A percentile compares a stretch with the other conserved stretches of the same genome.
These are phyloP conservation scores for Dilophus febrilis DNA, from an alignment of 2,888 invertebrate species.

Conservation along the genomic window DNA sequence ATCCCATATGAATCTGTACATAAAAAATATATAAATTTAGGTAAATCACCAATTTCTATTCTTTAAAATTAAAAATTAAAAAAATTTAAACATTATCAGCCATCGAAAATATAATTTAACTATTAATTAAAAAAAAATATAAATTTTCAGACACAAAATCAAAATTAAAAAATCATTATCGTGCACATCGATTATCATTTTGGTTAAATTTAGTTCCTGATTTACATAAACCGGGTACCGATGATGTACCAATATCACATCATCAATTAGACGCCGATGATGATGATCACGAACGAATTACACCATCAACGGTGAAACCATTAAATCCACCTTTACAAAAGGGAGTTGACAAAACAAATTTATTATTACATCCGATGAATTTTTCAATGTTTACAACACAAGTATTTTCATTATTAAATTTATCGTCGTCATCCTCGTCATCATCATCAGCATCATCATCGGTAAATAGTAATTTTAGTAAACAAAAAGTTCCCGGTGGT, in stretches of 20 bases:
- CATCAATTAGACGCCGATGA: constrained; percentile 68
- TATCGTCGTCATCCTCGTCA: constrained; percentile 27
- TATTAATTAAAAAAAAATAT: background rate
- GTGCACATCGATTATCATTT: constrained; percentile 81
- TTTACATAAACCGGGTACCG: constrained; percentile 70
- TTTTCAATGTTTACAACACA: constrained; percentile 29
- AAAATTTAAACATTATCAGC: too few relatives aligned
- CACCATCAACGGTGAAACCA: constrained; percentile 34
- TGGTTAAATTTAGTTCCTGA: constrained; percentile 93
- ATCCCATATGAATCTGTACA: constrained; percentile 82
- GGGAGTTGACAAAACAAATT: background rate
- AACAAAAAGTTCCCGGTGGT: background rate
- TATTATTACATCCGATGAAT: constrained; percentile 12
- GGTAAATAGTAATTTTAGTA: constrained; percentile 14
- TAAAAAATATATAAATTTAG: constrained; percentile 80
- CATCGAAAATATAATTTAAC: background rate
- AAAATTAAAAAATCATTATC: constrained; percentile 81
- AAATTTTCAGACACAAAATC: constrained; percentile 62
- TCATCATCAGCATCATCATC: constrained; percentile 27
- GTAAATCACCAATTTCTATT: constrained; percentile 26
- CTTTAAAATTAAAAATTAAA: background rate
- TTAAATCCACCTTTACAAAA: constrained; percentile 26
- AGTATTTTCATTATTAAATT: constrained; percentile 28
- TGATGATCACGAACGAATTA: constrained; percentile 25
- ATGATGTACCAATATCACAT: constrained; percentile 68